Evolutionary conservation across 2,888 invertebrate species (phyloP), one percentile per base, ranked within the genome.

Genomic region (Cataglyphis altisquamis): DNA sequence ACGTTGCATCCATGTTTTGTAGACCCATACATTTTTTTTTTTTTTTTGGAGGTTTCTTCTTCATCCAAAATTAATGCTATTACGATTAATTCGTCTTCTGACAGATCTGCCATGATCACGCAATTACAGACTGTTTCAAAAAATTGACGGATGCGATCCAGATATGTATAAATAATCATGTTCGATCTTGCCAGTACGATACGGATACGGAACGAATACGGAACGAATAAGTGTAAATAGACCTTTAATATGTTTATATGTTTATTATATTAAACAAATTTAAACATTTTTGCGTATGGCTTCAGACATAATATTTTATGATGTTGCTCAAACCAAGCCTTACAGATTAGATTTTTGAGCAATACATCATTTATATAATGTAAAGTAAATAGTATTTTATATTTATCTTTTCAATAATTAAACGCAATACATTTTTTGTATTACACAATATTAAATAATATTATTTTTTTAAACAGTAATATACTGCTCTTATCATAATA

Each of bases 231-330:
- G 39, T 39, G 9, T 39, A 39, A 39, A 39, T 39, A 8, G 32
- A 32, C 6, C 6, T 32, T 32, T 32, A 32, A 29, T 29, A 29
- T 29, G 29, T 29, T 29, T 21, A 41, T 41, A 10, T 41, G 21
- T 29, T 29, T 57, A 48, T 52, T 48, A 70, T 70, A 36, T 70
- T 36, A 36, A 70, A 70, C n/a, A 52, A 48, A 48, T n/a, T n/a
- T 68, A 3, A 52, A 32, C 3, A 70, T 32, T 52, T 29, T 32
- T 12, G 32, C 32, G 3, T 52, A 25, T 6, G 4, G 10, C 6
- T 67, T 45, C 1, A n/a, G 5, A 1, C 8, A 15, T 10, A 36
- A 52, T 18, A 32, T 18, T 45, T 45, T 6, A 8, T 32, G 18
- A 52, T n/a, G n/a, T 52, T 68, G 29, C 3, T n/a, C 29, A 68